A percentile compares a stretch with the other conserved stretches of the same genome.
Evolutionary conservation across 2,888 invertebrate species (phyloP).

Genomic region (Theodoxus fluviatilis): DNA sequence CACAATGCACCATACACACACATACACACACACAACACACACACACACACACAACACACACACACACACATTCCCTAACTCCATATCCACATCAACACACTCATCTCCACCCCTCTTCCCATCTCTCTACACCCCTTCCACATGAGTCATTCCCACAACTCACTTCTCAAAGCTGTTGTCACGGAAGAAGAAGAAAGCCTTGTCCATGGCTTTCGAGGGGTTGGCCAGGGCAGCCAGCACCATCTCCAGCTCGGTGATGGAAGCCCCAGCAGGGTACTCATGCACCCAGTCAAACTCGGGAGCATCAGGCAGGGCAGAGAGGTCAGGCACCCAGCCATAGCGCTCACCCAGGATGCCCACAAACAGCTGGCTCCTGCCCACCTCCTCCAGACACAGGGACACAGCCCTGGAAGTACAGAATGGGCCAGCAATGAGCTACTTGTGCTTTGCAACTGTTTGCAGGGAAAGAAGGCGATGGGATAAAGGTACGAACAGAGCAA

Average conservation of each 20-base stretch:
- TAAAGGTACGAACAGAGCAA: background rate
- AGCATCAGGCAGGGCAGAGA: conserved; percentile 53
- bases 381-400: conserved; percentile 65
- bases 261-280: conserved; percentile 62
- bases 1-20: too few species aligned
- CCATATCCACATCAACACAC: too few species aligned
- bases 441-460: background rate
- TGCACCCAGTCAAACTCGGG: conserved; percentile 63
- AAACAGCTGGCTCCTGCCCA: conserved; percentile 64
- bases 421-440: too few species aligned
- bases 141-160: too few species aligned
- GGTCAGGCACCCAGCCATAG: conserved; percentile 64
- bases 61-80: background rate
- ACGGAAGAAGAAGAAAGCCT: conserved; percentile 65
- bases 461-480: background rate
- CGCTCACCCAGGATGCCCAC: conserved; percentile 66
- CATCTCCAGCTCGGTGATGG: conserved; percentile 67
- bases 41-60: conserved; percentile 15
- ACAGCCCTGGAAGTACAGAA: conserved; percentile 53
- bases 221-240: conserved; percentile 56
- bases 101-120: too few species aligned
- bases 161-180: conserved; percentile 54
- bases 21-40: background rate
- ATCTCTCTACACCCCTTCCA: too few species aligned
- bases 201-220: conserved; percentile 39